A percentile compares a stretch with the other conserved stretches of the same genome.
phyloP scores from a whole-genome alignment of 2,888 invertebrate species.

The Psococerastis gibbosa region DNA sequence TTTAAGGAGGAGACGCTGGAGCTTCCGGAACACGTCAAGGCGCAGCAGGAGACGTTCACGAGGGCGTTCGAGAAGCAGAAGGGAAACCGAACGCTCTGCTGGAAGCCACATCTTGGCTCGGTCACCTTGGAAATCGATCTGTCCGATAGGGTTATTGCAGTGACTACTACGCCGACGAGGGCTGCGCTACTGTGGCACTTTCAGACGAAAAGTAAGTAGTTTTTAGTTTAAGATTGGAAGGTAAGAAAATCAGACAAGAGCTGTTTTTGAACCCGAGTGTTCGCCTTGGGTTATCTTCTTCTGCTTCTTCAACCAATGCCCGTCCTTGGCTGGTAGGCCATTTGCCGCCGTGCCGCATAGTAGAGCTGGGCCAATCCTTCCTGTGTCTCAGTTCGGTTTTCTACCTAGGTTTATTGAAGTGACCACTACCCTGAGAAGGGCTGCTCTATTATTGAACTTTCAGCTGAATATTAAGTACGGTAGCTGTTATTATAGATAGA shows the following conservation, averaged over 20 bases:
- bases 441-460: neutral
- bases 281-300: too few species aligned
- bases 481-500: conserved; percentile 12
- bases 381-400: too few species aligned
- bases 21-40: conserved; percentile 58
- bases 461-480: neutral
- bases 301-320: too few species aligned
- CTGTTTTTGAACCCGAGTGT: too few species aligned
- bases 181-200: conserved; percentile 90
- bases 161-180: conserved; percentile 81
- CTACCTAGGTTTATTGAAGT: too few species aligned
- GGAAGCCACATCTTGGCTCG: conserved; percentile 86
- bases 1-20: conserved; percentile 88
- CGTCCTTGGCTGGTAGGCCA: too few species aligned
- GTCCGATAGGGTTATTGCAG: conserved; percentile 49
- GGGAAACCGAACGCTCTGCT: conserved; percentile 78
- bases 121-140: conserved; percentile 82
- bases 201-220: conserved; percentile 53
- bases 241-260: neutral
- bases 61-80: conserved; percentile 78
- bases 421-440: too few species aligned
- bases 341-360: too few species aligned
- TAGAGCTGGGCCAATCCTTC: too few species aligned
- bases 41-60: conserved; percentile 69
- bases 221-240: neutral